phyloP scores from a whole-genome alignment of 1,140 invertebrate species.

The Formica exsecta region DNA sequence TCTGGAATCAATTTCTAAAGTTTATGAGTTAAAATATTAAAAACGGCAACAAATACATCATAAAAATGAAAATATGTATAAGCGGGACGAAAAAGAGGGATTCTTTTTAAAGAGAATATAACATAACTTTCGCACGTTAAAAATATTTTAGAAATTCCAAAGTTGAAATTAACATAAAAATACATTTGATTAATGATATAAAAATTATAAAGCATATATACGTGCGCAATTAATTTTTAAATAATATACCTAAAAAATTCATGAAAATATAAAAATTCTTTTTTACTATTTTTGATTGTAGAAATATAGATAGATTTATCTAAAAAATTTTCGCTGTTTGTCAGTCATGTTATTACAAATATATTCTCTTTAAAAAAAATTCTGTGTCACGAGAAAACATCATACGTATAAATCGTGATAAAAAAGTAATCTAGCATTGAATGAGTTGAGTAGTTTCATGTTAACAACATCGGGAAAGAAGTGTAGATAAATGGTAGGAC shows the following conservation, averaged over 20 bases:
- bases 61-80: not conserved
- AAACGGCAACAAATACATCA: not conserved
- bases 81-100: not conserved
- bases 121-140: not conserved
- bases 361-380: not conserved
- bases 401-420: not conserved
- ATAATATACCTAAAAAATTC: not conserved
- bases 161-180: not conserved
- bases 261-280: not conserved
- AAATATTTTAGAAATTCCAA: constrained; percentile 2
- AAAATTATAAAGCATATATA: not conserved
- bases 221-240: not conserved
- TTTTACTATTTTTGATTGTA: too few relatives aligned
- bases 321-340: too few relatives aligned
- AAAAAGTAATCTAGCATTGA: constrained; percentile 16
- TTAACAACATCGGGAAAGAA: not conserved
- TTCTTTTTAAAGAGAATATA: not conserved
- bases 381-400: not conserved
- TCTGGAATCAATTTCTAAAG: constrained; percentile 7
- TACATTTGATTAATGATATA: not conserved
- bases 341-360: too few relatives aligned
- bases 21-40: not conserved
- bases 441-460: constrained; percentile 9
- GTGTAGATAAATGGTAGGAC: constrained; percentile 34
- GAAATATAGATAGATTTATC: too few relatives aligned